Conservation (phyloP, 2,888 invertebrate species). For the Sthenelais limicola region DNA sequence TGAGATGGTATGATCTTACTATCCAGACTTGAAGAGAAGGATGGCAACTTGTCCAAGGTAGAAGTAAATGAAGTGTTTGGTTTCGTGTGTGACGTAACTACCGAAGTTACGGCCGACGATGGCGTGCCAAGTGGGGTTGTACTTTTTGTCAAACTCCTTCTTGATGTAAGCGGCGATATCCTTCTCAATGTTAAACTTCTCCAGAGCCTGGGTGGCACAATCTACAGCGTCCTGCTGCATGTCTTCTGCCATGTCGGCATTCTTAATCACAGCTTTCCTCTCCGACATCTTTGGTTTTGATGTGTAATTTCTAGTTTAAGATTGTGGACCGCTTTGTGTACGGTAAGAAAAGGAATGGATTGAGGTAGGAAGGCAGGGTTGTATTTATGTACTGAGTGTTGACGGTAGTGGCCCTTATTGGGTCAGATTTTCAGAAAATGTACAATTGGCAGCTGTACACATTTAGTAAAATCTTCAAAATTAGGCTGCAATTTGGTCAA, state of each 20-base stretch:
- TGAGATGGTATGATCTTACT: too few species aligned
- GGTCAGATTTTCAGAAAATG: too few species aligned
- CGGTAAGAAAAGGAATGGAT: too few species aligned
- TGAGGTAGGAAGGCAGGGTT: too few species aligned
- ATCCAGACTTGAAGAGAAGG: conserved; percentile 98
- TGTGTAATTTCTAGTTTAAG: too few species aligned
- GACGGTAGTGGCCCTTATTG: too few species aligned
- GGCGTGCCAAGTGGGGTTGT: conserved; percentile 99
- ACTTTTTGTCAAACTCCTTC: conserved; percentile 99
- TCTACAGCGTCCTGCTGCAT: conserved; percentile 99
- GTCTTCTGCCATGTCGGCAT: conserved; percentile 99
- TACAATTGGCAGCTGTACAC: too few species aligned
- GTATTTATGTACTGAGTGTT: too few species aligned
- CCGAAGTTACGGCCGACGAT: conserved; percentile 99
- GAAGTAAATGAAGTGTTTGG: conserved; percentile 99
- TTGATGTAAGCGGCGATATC: conserved; percentile 99
- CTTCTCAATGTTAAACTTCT: conserved; percentile 99
- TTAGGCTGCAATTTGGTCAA: too few species aligned
- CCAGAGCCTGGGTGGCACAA: conserved; percentile 97
- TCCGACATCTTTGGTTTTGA: conserved; percentile 54
- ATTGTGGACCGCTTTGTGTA: too few species aligned
- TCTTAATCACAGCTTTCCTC: conserved; percentile 96
- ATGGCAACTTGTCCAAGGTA: conserved; percentile 99
- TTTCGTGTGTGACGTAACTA: conserved; percentile 98
- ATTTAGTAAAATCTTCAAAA: too few species aligned